Evolutionary conservation across 1,140 invertebrate genomes (phyloP), one percentile per base, ranked within the genome.

Genomic region (Pemphigus obesinymphae): DNA sequence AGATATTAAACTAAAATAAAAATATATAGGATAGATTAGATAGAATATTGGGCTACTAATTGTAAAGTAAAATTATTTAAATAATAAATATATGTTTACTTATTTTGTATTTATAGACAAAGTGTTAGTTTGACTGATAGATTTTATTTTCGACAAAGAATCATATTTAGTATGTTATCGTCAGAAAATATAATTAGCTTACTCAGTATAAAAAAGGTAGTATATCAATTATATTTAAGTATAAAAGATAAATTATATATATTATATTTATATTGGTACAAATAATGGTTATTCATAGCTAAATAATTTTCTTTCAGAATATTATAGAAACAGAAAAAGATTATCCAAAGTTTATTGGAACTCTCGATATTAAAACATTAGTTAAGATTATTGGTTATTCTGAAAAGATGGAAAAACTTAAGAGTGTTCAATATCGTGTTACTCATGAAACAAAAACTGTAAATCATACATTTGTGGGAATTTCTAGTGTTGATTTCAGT

Each of bases 281-380:
- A 40, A 70, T 26, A 7, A 23, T 43, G 13, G 11, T 50, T 20
- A 31, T 29, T n/a, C 1, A 34, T 31, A 31, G 5, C n/a, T 45
- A 3, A 72, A 45, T 48, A 29, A 11, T 31, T 29, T 31, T 29
- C 23, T 45, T 80, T 31, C 31, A 80, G 76, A 63, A 13, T 17
- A 80, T 80, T n/a, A 80, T 80, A 43, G 37, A 61, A 61, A 80
- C 37, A 4, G 76, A 80, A 80, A 80, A 80, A 45, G 37, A 63
- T 63, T 61, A 61, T n/a, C 76, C 76, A 45, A 63, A 63, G n/a
- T 80, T 80, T 63, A 63, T 80, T 63, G 76, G 76, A 43, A 80
- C 76, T 0, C 23, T 80, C 40, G 76, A 80, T 80, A 31, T 80
- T 40, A 80, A 80, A 45, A 80, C 76, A 61, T 80, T 80, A 45